Base-by-base conservation (phyloP, 2,888 invertebrate genomes). In the Raillietiella orientalis region DNA sequence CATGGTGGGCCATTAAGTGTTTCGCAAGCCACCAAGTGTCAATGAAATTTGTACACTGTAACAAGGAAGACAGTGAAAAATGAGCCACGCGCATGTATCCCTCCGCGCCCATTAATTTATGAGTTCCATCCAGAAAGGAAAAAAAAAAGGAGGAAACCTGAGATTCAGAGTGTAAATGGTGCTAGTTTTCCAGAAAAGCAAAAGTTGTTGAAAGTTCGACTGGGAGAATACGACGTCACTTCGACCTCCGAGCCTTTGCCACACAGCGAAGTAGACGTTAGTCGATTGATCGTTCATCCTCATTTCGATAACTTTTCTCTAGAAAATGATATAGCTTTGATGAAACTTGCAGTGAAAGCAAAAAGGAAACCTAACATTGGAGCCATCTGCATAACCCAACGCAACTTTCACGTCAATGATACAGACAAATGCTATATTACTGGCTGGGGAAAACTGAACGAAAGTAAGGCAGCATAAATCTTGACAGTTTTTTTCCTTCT, bases 151-250 rank as follows among this genome's bases (percentile, higher is more conserved):
- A n/a, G n/a, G n/a, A n/a, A n/a, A n/a, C n/a, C n/a, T n/a, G n/a
- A n/a, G n/a, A n/a, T n/a, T n/a, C n/a, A n/a, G n/a, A n/a, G n/a
- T n/a, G n/a, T n/a, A n/a, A n/a, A n/a, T n/a, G n/a, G n/a, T n/a
- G n/a, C n/a, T n/a, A n/a, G n/a, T n/a, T n/a, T n/a, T n/a, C n/a
- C n/a, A n/a, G n/a, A n/a, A n/a, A n/a, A n/a, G n/a, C n/a, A n/a
- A n/a, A 25, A 34, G 22, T 24, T 31, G 14, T 32, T 49, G 21
- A 47, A 48, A 37, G 40, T 47, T 9, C 39, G 49, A 3, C 36
- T 45, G 10, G 49, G 49, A 6, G 49, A 49, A 31, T 43, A 42
- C 29, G 46, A 49, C 31, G 46, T 49, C 5, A 42, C 42, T 15
- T 38, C 41, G 3, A 42, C 41, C 4, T 33, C 35, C 3, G 47